These are phyloP conservation scores for Orestias chungarensis DNA, from an alignment of 2,797 vertebrate species.

Conservation along the genomic window DNA sequence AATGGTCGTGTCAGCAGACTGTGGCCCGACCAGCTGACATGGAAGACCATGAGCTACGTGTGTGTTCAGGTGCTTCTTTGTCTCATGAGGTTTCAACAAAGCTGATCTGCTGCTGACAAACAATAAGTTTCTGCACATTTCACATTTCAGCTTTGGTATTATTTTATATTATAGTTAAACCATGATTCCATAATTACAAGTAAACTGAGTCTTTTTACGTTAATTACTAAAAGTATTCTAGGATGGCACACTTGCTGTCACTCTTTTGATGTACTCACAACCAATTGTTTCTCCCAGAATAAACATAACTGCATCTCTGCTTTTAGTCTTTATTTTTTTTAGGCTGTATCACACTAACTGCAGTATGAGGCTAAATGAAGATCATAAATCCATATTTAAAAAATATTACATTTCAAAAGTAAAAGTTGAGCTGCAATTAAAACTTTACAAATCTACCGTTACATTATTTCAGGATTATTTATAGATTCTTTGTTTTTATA, in stretches of 20 bases:
- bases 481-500: too few species aligned
- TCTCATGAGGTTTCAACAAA: neutral
- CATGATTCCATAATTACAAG: neutral
- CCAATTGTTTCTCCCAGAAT: neutral
- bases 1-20: constrained; percentile 7
- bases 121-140: too few species aligned
- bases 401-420: too few species aligned
- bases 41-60: neutral
- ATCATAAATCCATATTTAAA: too few species aligned
- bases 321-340: neutral
- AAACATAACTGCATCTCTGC: neutral
- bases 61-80: neutral
- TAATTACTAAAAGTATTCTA: neutral
- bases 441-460: too few species aligned
- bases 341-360: neutral
- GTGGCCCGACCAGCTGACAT: constrained; percentile 10
- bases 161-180: neutral
- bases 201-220: neutral
- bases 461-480: too few species aligned
- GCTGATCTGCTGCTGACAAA: neutral
- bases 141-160: neutral
- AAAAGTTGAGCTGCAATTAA: too few species aligned
- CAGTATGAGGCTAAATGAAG: too few species aligned
- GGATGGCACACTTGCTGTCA: neutral
- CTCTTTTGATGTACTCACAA: neutral